phyloP scores from a whole-genome alignment of 2,113 vertebrate species.

The Anguilla rostrata region DNA sequence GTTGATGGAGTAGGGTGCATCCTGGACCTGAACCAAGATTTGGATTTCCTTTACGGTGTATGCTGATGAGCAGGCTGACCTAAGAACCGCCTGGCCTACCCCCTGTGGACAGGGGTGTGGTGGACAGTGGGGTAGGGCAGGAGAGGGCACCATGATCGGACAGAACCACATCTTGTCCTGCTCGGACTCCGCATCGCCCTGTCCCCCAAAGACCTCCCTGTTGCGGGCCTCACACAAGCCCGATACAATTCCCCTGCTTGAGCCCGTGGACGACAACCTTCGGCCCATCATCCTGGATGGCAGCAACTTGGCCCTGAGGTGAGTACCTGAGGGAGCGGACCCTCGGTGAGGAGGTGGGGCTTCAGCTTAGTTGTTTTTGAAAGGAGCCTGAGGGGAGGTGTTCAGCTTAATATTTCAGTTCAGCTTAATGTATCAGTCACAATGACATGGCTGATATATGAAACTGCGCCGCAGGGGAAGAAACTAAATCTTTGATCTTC shows the following conservation, averaged over 20 bases:
- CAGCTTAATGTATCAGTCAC: no score
- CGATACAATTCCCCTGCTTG: constrained; percentile 39
- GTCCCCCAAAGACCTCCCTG: constrained; percentile 72
- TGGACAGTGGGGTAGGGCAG: constrained; percentile 68
- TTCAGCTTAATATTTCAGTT: no score
- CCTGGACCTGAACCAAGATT: constrained; percentile 71
- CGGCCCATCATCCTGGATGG: constrained; percentile 89
- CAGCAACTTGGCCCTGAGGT: constrained; percentile 98
- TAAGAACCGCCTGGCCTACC: constrained; percentile 39
- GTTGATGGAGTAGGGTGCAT: constrained; percentile 71
- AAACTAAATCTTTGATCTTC: no score
- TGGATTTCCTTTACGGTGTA: constrained; percentile 85
- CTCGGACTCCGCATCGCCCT: constrained; percentile 80
- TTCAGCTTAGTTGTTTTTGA: no score
- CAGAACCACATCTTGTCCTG: constrained; percentile 78
- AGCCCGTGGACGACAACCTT: constrained; percentile 63
- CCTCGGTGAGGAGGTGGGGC: not conserved
- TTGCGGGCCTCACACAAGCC: not conserved
- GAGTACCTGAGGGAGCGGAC: constrained; percentile 14
- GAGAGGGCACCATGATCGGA: constrained; percentile 74
- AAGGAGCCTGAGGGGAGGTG: no score
- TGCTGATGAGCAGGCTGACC: constrained; percentile 78
- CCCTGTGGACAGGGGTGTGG: constrained; percentile 75
- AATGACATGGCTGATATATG: no score
- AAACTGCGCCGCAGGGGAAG: no score